Percentiles rank a stretch among this genome's conserved stretches.
Conservation (phyloP, 2,888 invertebrate species). For the Metopia argyrocephala region DNA sequence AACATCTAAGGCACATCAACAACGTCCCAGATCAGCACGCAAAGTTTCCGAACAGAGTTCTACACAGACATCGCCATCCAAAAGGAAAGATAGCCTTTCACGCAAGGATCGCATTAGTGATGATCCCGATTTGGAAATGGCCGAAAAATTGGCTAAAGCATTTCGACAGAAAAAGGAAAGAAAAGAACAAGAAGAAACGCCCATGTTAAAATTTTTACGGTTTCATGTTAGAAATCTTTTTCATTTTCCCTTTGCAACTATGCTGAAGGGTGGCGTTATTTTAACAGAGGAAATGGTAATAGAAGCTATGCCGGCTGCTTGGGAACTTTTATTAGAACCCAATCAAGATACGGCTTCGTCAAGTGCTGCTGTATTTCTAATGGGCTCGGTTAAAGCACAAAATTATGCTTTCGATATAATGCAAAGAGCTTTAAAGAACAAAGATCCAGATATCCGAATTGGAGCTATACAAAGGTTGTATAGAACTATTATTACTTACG, state of each 20-base stretch:
- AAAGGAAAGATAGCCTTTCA: constrained; percentile 87
- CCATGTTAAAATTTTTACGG: constrained; percentile 89
- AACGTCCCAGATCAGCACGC: constrained; percentile 80
- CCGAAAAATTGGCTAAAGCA: constrained; percentile 75
- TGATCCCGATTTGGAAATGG: constrained; percentile 77
- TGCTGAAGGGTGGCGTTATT: constrained; percentile 94
- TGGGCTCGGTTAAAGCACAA: constrained; percentile 95
- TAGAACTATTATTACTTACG: too few species aligned
- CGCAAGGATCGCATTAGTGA: constrained; percentile 82
- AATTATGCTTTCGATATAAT: constrained; percentile 93
- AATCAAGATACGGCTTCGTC: constrained; percentile 91
- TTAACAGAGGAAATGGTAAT: constrained; percentile 92
- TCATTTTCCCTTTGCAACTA: constrained; percentile 91
- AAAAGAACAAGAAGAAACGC: constrained; percentile 82
- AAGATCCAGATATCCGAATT: constrained; percentile 89
- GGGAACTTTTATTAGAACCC: constrained; percentile 96
- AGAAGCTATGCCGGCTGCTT: constrained; percentile 93
- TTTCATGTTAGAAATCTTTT: constrained; percentile 91
- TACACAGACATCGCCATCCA: constrained; percentile 87
- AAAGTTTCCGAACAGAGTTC: constrained; percentile 91
- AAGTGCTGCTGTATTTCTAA: constrained; percentile 93
- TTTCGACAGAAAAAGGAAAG: constrained; percentile 78
- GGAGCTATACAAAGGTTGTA: constrained; percentile 86
- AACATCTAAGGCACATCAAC: constrained; percentile 72
- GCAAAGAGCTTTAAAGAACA: constrained; percentile 91